Evolutionary conservation across 2,113 vertebrate genomes (phyloP), one percentile per base, ranked within the genome.

Genomic region (Eidolon helvum): DNA sequence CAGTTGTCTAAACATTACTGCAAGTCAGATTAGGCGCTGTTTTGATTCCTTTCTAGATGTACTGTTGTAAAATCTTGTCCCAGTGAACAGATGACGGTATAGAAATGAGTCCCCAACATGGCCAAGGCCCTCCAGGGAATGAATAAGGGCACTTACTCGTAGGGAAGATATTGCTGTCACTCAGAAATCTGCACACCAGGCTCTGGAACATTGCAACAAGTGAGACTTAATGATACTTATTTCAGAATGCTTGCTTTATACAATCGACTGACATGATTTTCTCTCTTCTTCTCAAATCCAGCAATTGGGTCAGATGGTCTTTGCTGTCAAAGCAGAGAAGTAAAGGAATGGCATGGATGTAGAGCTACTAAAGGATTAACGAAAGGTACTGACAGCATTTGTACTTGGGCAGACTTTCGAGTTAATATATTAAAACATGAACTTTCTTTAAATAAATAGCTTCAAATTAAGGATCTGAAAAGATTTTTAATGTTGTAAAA

Each of bases 261-360:
- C 43, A 43, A 18, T 53, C 28, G n/a, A 35, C 30, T 93, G 15
- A 96, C 2, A 0, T 3, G 2, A 18, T 78, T 78, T 53, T 63
- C 10, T 95, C 2, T 74, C 2, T 50, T 94, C 15, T 89, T 86
- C 30, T 93, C 15, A 68, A 78, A 95, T 98, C 86, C 96, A 99
- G 99, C 99, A 18, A 99, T 99, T 83, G 99, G 99, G 53, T 97
- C 99, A 0, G 99, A 99, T n/a, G 99, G 99, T 35, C 72, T 99
- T 61, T 99, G 99, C 93, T 99, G 99, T 96, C 99, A 99, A 91
- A 99, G 99, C 99, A 99, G 99, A 97, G 99, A 99, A 98, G 98
- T 99, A 85, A 99, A 99, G 98, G 99, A 99, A 96, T 99, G 99
- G 99, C 99, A 99, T 1, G 99, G 99, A 59, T 99, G 99, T 96